Evolutionary conservation across 2,113 vertebrate species (phyloP), one percentile per base, ranked within the genome.

Genomic region (Stomatorhinus ivindoensis): DNA sequence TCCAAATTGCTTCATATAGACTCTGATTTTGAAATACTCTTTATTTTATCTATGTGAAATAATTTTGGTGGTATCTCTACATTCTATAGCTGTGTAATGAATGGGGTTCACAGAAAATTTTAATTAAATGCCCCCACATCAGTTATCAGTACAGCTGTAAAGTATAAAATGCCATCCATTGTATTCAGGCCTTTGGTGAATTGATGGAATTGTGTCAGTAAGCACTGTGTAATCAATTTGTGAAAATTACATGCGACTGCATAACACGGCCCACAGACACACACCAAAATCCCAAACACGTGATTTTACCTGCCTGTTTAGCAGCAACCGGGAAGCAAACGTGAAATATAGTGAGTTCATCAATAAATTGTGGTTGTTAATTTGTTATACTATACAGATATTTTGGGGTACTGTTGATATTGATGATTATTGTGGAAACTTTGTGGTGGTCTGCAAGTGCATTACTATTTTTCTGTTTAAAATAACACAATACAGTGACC

Each of bases 121-220:
- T 93, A 91, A 95, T 95, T 91, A 93, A 93, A 92, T 91, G 91
- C 89, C 93, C 90, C 88, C 92, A 89, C 92, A 94, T 94, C 93
- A 94, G 95, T 94, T 91, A 93, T 92, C 87, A 92, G 94, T 95
- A 93, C 92, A 92, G 92, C 91, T 90, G 92, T 94, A 95, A 93
- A 92, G 91, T 94, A 92, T 92, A 92, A 93, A 94, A 92, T 89
- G 92, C 91, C 93, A 94, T 94, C 94, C 91, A 93, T 94, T 94
- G 92, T 91, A 86, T 91, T 92, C 91, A 92, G 93, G 90, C 92
- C 89, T 88, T 93, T 92, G 89, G 91, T 93, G 90, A 90, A 84
- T 90, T 93, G 92, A 94, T 93, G 93, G 93, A 91, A 90, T 91
- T 92, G 90, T 91, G 92, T 93, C 92, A 92, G 91, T 86, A 91